phyloP scores from a whole-genome alignment of 1,140 invertebrate genomes.

The Leptestheria dahalacensis region DNA sequence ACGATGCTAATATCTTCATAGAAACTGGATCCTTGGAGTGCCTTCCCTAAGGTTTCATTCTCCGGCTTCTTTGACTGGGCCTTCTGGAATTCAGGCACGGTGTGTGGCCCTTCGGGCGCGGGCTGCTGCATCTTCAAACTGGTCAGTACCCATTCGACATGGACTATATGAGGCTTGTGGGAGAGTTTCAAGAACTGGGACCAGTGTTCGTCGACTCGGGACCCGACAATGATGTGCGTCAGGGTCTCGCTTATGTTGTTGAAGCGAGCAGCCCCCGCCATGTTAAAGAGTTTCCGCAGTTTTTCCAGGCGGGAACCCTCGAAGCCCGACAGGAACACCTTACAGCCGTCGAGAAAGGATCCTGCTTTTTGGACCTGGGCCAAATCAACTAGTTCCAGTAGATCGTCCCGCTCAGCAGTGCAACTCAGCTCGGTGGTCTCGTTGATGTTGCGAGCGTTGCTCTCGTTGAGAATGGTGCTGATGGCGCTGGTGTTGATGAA shows the following conservation, averaged over 20 bases:
- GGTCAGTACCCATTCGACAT: slow-evolving; percentile 52
- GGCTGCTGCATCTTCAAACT: slow-evolving; percentile 45
- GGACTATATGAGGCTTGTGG: slow-evolving; percentile 39
- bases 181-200: slow-evolving; percentile 21
- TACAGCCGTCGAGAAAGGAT: slow-evolving; percentile 66
- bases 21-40: not conserved
- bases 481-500: not conserved
- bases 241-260: slow-evolving; percentile 55
- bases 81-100: slow-evolving; percentile 12
- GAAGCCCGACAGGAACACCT: slow-evolving; percentile 40
- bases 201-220: slow-evolving; percentile 22
- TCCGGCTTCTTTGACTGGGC: not conserved
- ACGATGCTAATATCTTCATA: slow-evolving; percentile 1
- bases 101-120: slow-evolving; percentile 36
- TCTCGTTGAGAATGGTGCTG: slow-evolving; percentile 1
- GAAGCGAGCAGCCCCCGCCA: slow-evolving; percentile 61
- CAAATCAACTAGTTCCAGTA: slow-evolving; percentile 41
- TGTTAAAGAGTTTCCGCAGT: slow-evolving; percentile 42
- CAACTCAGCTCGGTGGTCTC: not conserved
- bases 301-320: slow-evolving; percentile 16
- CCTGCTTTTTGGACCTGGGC: slow-evolving; percentile 50
- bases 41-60: not conserved
- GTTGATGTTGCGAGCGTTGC: not conserved
- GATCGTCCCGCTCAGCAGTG: slow-evolving; percentile 3
- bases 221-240: slow-evolving; percentile 61